Conservation (phyloP, 2,888 invertebrate species). For the Dorcus hopei region DNA sequence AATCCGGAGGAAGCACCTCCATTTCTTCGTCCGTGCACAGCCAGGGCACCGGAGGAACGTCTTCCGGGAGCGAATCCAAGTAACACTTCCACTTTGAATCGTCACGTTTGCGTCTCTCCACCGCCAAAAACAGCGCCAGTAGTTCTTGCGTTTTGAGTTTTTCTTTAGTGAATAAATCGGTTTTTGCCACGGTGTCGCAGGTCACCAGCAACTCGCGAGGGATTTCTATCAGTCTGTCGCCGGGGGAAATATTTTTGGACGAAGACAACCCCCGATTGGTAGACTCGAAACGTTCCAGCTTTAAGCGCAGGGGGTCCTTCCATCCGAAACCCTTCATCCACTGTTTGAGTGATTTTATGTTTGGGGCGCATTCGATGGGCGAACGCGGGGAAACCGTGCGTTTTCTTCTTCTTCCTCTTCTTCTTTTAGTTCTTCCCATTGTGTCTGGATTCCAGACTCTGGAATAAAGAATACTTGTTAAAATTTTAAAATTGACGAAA, state of each 20-base stretch:
- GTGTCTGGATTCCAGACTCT: background rate
- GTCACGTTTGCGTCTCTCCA: conserved; percentile 59
- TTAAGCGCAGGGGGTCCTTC: conserved; percentile 56
- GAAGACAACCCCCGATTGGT: conserved; percentile 77
- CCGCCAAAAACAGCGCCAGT: conserved; percentile 69
- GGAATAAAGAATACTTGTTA: background rate
- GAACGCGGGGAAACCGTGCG: conserved; percentile 33
- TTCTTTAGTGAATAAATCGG: conserved; percentile 33
- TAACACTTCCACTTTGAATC: conserved; percentile 63
- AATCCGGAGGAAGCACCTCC: conserved; percentile 55
- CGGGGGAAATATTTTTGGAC: conserved; percentile 53
- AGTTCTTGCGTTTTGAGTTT: conserved; percentile 66
- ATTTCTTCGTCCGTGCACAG: conserved; percentile 60
- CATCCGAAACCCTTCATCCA: conserved; percentile 58
- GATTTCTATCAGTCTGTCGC: conserved; percentile 60
- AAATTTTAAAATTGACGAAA: no score
- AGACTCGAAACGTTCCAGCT: conserved; percentile 57
- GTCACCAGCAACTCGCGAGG: conserved; percentile 61
- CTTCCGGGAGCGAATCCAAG: conserved; percentile 64
- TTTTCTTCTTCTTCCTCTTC: conserved; percentile 35
- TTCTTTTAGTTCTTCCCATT: conserved; percentile 57
- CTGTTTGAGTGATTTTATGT: conserved; percentile 52
- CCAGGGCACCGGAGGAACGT: conserved; percentile 64
- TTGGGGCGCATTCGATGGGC: conserved; percentile 42
- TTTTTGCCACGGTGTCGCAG: conserved; percentile 49